Conservation (phyloP, 2,888 invertebrate genomes). For the Ochlodes sylvanus region DNA sequence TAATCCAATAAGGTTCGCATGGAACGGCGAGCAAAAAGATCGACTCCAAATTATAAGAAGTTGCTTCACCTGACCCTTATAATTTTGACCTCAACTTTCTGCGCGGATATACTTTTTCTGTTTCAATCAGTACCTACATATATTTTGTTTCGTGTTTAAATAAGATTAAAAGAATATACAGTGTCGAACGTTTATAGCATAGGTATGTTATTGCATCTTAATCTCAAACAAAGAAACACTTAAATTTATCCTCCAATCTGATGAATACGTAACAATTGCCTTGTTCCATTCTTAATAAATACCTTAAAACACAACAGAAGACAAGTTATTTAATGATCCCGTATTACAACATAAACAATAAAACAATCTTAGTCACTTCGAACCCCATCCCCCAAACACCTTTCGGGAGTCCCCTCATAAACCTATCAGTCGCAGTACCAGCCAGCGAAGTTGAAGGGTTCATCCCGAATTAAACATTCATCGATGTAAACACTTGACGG, state of each 20-base stretch:
- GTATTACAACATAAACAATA: slow-evolving; percentile 13
- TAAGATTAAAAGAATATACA: too few species aligned
- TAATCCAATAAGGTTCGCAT: slow-evolving; percentile 56
- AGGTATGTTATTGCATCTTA: too few species aligned
- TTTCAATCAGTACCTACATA: too few species aligned
- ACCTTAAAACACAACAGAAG: neutral
- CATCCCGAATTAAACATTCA: slow-evolving; percentile 74
- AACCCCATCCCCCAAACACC: slow-evolving; percentile 43
- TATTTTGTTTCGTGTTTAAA: too few species aligned
- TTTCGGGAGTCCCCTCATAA: slow-evolving; percentile 46
- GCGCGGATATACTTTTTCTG: neutral
- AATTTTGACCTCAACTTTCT: slow-evolving; percentile 10
- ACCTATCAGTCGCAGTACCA: slow-evolving; percentile 44
- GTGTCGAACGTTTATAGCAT: neutral
- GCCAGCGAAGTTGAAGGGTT: slow-evolving; percentile 68
- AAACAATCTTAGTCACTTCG: slow-evolving; percentile 37
- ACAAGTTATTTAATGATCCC: neutral
- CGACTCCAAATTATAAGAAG: slow-evolving; percentile 31
- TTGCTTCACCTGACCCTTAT: neutral
- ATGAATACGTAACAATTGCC: too few species aligned
- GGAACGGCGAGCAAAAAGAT: slow-evolving; percentile 8
- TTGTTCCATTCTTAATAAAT: neutral
- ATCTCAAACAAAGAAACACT: neutral
- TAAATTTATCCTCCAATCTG: too few species aligned
- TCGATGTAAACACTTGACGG: slow-evolving; percentile 69